Evolutionary conservation across 2,113 vertebrate genomes (phyloP), one percentile per base, ranked within the genome.

Genomic region (Phalacrocorax carbo): DNA sequence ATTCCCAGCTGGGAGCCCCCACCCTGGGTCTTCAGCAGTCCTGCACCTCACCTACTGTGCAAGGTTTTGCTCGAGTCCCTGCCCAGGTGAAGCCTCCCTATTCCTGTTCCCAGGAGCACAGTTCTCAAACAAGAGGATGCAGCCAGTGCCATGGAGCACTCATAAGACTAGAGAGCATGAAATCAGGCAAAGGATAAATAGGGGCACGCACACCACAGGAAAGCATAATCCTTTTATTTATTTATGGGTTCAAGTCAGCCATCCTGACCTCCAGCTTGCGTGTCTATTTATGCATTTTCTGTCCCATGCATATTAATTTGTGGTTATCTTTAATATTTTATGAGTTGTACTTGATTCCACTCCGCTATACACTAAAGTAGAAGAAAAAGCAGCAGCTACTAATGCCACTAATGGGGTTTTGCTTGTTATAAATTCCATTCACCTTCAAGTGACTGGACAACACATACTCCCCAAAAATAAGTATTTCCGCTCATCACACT

Each of bases 271-370:
- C 77, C 58, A 93, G 49, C 6, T 46, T 85, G 46, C 27, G 77
- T 0, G 1, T 87, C 83, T 77, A 93, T 68, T 92, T 93, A 80
- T 25, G 38, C n/a, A 23, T 72, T 65, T 94, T 88, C 83, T 79
- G 65, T 40, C 44, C 44, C 25, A 84, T 7, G 2, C 12, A 86
- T 52, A 93, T 80, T 96, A 91, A 93, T 72, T 91, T 89, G 72
- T 54, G 52, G 22, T 77, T 89, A 73, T 87, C 52, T 42, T 93
- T 48, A 96, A 93, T 94, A 90, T 90, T 95, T 94, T 32, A 94
- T 84, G 86, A 90, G 15, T 60, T 88, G 64, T 44, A 75, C 34
- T 85, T 82, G 5, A 69, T 93, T 92, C 65, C 14, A 60, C 51
- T 78, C 91, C 72, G 80, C 93, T 87, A 86, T n/a, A 55, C 20